Conservation (phyloP, 2,888 invertebrate genomes). For the Lepidocyrtoides sp. region DNA sequence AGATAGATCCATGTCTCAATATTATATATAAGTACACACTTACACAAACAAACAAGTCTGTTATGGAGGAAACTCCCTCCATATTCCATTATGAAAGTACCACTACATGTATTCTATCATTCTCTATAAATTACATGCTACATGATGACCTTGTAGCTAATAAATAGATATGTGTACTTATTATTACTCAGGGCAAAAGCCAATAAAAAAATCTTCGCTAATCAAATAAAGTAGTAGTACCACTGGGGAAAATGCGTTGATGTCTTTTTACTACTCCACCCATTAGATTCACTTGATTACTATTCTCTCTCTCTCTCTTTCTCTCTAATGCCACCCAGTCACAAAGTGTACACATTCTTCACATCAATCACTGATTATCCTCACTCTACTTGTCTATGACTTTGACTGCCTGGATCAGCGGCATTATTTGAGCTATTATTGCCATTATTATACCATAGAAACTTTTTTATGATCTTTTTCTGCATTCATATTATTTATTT, state of each 20-base stretch:
- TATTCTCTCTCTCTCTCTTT: background rate
- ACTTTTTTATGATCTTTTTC: conserved; percentile 23
- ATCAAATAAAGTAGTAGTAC: conserved; percentile 22
- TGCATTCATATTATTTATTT: background rate
- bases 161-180: background rate
- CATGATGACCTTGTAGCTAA: background rate
- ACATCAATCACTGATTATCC: conserved; percentile 46
- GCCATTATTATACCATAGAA: background rate
- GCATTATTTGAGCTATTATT: background rate
- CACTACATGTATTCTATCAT: too few relatives aligned
- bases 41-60: background rate
- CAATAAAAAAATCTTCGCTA: conserved; percentile 34
- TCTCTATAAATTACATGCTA: too few relatives aligned
- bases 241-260: conserved; percentile 10
- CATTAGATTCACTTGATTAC: conserved; percentile 35
- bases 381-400: conserved; percentile 23
- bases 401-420: conserved; percentile 1
- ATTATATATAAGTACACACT: background rate
- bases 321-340: background rate
- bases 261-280: conserved; percentile 40
- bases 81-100: background rate
- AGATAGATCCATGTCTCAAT: too few relatives aligned
- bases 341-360: background rate
- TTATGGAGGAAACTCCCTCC: conserved; percentile 4
- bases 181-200: background rate